Base-by-base conservation (phyloP, 2,888 invertebrate species). In the Stenchaetothrips biformis region DNA sequence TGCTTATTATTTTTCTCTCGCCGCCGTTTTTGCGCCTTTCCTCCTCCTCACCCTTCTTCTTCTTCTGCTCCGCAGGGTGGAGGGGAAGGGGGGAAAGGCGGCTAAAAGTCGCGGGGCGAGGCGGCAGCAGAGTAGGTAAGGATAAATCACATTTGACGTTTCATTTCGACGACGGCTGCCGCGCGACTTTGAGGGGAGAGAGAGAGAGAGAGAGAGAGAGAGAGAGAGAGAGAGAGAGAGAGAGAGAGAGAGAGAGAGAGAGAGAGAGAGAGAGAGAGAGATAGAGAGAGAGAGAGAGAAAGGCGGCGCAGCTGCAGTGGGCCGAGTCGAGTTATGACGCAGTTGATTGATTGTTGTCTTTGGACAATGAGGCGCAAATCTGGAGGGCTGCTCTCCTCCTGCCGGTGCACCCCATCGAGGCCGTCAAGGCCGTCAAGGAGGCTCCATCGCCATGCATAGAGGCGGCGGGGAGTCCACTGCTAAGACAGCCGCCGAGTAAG, bases 141-240 rank as follows among this genome's bases (percentile, higher is more conserved):
- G 67, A 74, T 74, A 74, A 74, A 74, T 74, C 67, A 74, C 67
- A 74, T 74, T 74, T 74, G 67, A 74, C 67, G 67, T 74, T 74
- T 74, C 67, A 74, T 74, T 74, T 74, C 67, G 67, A 74, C 67
- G 67, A 74, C 67, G 67, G 67, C 67, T 74, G 67, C 67, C 25
- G 67, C 37, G 37, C 37, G 37, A 37, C 37, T 37, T 37, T 37
- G 37, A 37, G 37, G 37, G 37, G 37, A 37, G 37, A 37, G 37
- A 37, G 37, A 37, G 37, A 37, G 37, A n/a, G n/a, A n/a, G n/a
- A n/a, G n/a, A n/a, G n/a, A n/a, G n/a, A n/a, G n/a, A n/a, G n/a
- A n/a, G n/a, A n/a, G n/a, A n/a, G n/a, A n/a, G n/a, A n/a, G n/a
- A n/a, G n/a, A n/a, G n/a, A n/a, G n/a, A n/a, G n/a, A n/a, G n/a